Base-by-base conservation (phyloP, 2,797 vertebrate genomes). In the Gymnothorax javanicus region DNA sequence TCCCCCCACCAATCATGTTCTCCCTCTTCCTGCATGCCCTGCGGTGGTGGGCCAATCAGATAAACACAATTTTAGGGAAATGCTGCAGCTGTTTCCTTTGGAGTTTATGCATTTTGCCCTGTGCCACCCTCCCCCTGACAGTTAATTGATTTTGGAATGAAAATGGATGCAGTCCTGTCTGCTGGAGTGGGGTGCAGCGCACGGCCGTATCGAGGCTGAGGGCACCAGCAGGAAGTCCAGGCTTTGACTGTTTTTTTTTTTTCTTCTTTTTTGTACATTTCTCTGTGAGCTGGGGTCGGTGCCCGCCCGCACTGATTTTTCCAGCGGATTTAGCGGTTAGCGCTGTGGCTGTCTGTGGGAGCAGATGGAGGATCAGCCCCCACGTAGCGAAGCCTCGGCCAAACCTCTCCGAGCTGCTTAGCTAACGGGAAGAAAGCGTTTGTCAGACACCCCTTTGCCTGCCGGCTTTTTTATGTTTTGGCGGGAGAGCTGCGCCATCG, bases 1-100 rank as follows among this genome's bases (percentile, higher is more conserved):
- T 60, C 67, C 83, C 33, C 73, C 54, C 73, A 58, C 89, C 77
- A 87, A 2, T 84, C 86, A 79, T 89, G 90, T 90, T 86, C 90
- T 86, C 59, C 84, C 89, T 87, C 92, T 95, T 95, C 94, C 95
- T 94, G 92, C 92, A 91, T 90, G 90, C 93, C 96, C 95, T 92
- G 89, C 92, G 95, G 95, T 94, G 87, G 62, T 94, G 93, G 95
- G 95, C 92, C 94, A 96, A 94, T 96, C 95, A 94, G 93, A 97
- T 96, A 95, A 94, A 90, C 88, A 91, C 92, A 92, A 95, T 96
- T 95, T 96, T 93, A 93, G 93, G 94, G 95, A 95, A 93, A 93
- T 95, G 93, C 92, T 94, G 89, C 93, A 93, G 94, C 95, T 95
- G 93, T 93, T 95, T 94, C 90, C 92, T 94, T 93, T 87, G 93